phyloP scores from a whole-genome alignment of 2,888 invertebrate species.

The Metacarcinus magister region DNA sequence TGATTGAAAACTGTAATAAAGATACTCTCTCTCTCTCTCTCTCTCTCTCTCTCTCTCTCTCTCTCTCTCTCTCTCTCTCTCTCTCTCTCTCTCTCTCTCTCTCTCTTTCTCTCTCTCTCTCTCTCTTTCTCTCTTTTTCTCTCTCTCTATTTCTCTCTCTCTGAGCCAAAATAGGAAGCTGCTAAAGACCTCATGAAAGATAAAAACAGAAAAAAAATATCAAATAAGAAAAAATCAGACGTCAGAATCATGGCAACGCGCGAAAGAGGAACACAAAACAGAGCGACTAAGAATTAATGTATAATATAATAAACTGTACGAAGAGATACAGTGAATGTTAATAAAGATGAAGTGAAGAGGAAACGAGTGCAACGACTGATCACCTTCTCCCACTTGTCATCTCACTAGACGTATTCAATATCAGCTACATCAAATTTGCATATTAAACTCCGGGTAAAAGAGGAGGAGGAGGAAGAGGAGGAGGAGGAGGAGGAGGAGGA shows the following conservation, averaged over 20 bases:
- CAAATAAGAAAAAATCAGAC: too few species aligned
- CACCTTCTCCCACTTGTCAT: not conserved
- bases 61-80: slow-evolving; percentile 7
- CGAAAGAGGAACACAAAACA: too few species aligned
- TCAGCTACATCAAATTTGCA: not conserved
- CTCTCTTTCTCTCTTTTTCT: slow-evolving; percentile 57
- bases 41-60: not conserved
- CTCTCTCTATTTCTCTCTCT: slow-evolving; percentile 45
- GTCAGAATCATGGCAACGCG: too few species aligned
- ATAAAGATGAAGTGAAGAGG: not conserved
- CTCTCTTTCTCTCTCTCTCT: slow-evolving; percentile 58
- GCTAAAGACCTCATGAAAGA: not conserved
- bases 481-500: not conserved
- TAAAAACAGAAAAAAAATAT: not conserved
- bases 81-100: slow-evolving; percentile 37
- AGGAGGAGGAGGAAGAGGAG: not conserved
- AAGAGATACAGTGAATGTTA: not conserved
- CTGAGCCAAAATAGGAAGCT: not conserved
- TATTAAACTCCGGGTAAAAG: not conserved
- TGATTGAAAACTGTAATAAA: too few species aligned
- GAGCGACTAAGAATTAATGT: too few species aligned
- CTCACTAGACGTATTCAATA: not conserved
- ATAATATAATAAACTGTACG: too few species aligned
- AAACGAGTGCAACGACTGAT: not conserved
- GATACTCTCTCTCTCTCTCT: too few species aligned